These are phyloP conservation scores for Cydia amplana DNA, from an alignment of 1,140 invertebrate genomes.

Conservation along the genomic window DNA sequence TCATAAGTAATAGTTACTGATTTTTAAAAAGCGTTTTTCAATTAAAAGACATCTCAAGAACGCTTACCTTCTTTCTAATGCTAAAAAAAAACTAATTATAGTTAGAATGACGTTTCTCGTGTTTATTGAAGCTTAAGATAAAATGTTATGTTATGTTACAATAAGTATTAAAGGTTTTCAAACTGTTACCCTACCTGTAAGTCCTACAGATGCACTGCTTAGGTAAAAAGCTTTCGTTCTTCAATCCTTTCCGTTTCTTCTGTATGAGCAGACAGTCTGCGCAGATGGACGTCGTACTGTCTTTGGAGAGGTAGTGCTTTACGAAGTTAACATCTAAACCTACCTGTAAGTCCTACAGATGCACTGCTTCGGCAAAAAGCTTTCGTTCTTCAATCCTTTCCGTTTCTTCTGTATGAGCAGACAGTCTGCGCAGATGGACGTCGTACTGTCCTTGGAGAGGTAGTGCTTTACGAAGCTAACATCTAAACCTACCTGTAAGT, in stretches of 20 bases:
- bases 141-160: too few species aligned
- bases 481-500: constrained; percentile 40
- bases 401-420: constrained; percentile 46
- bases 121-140: too few species aligned
- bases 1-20: too few species aligned
- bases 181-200: constrained; percentile 38
- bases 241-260: constrained; percentile 47
- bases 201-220: constrained; percentile 50
- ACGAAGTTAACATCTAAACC: constrained; percentile 79
- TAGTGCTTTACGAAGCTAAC: constrained; percentile 84
- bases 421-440: constrained; percentile 53
- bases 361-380: constrained; percentile 44
- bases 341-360: constrained; percentile 49
- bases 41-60: too few species aligned
- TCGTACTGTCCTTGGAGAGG: constrained; percentile 60
- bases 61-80: too few species aligned
- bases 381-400: constrained; percentile 48
- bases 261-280: constrained; percentile 47
- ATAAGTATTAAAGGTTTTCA: too few species aligned
- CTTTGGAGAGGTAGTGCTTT: constrained; percentile 81
- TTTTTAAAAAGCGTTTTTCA: too few species aligned
- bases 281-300: constrained; percentile 45
- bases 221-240: constrained; percentile 44
- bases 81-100: too few species aligned
- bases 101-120: too few species aligned